These are phyloP conservation scores for Margarornis squamiger DNA, from an alignment of 2,797 vertebrate genomes.

Conservation along the genomic window DNA sequence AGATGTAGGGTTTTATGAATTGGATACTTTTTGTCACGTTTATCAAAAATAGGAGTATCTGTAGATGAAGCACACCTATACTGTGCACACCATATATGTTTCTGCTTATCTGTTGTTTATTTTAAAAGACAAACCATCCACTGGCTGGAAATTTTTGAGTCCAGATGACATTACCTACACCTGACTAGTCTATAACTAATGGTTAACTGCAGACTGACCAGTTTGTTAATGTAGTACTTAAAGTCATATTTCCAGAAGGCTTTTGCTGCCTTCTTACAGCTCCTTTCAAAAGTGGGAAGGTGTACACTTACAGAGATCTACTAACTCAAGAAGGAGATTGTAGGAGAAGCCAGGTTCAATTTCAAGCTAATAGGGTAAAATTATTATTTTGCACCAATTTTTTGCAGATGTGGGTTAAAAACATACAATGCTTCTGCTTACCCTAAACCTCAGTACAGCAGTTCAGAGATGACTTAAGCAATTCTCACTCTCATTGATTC, in stretches of 20 bases:
- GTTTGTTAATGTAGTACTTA: not conserved
- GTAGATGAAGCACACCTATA: not conserved
- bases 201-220: not conserved
- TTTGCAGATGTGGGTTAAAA: not conserved
- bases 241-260: not conserved
- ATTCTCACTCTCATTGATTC: not conserved
- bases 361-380: not conserved
- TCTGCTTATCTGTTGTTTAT: not conserved
- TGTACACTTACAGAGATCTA: not conserved
- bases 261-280: not conserved
- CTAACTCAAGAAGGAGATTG: not conserved
- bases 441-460: not conserved
- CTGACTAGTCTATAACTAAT: not conserved
- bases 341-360: not conserved
- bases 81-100: rapidly evolving
- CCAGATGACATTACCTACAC: not conserved
- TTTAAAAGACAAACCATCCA: not conserved
- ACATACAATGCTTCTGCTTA: not conserved
- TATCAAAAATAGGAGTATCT: not conserved
- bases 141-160: not conserved
- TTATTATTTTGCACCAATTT: not conserved
- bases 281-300: not conserved
- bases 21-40: not conserved
- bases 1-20: not conserved
- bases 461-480: not conserved